Evolutionary conservation across 2,113 vertebrate species (phyloP).

Genomic region (Odontesthes bonariensis): DNA sequence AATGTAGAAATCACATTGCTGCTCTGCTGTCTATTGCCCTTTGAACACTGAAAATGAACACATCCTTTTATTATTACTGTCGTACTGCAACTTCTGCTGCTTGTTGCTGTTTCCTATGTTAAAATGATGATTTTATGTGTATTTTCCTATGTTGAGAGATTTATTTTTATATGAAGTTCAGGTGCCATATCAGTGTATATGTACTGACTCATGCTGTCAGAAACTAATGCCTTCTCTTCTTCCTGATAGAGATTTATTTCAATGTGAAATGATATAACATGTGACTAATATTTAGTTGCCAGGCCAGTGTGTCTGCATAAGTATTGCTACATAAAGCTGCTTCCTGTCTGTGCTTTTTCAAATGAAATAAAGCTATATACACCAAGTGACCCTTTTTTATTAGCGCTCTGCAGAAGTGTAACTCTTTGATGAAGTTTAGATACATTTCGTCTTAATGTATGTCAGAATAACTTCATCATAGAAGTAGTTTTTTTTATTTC

Average conservation of each 20-base stretch:
- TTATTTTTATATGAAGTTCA: constrained; percentile 83
- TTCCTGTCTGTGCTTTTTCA: constrained; percentile 28
- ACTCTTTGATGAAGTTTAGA: too few species aligned
- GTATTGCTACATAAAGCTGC: constrained; percentile 75
- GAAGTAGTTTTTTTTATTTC: too few species aligned
- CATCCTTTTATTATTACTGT: neutral
- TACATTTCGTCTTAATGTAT: neutral
- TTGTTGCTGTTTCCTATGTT: constrained; percentile 27
- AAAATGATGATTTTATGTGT: constrained; percentile 52
- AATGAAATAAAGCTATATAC: constrained; percentile 61
- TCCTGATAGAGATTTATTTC: constrained; percentile 69
- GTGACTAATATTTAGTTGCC: constrained; percentile 88
- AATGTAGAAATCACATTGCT: constrained; percentile 5
- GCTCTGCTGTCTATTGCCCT: constrained; percentile 18
- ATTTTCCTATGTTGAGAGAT: constrained; percentile 69
- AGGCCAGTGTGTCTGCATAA: constrained; percentile 85
- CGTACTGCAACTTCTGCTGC: constrained; percentile 16
- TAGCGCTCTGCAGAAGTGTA: too few species aligned
- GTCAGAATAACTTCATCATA: neutral
- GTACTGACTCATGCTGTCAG: constrained; percentile 80
- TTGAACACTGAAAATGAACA: too few species aligned
- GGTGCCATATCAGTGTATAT: constrained; percentile 86
- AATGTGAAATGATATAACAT: constrained; percentile 74
- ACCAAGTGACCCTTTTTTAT: neutral
- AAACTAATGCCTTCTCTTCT: constrained; percentile 55